These are phyloP conservation scores for Hyperoplus lanceolatus DNA, from an alignment of 2,797 vertebrate species.

Conservation along the genomic window DNA sequence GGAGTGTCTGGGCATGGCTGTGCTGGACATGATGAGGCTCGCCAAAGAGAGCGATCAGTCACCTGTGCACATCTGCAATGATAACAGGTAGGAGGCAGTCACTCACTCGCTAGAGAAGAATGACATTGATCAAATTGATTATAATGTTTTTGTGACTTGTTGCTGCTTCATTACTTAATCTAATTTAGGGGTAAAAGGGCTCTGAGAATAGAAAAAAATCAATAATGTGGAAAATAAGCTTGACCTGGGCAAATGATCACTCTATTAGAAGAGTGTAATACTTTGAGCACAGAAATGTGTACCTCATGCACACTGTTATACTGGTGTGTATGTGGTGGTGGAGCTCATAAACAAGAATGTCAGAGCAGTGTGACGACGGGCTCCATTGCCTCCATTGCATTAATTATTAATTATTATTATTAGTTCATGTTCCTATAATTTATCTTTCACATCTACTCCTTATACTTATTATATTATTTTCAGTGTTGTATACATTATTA, in stretches of 20 bases:
- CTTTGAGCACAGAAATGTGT: no score
- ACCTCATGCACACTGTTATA: background rate
- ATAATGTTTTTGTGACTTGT: no score
- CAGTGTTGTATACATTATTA: background rate
- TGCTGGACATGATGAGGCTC: constrained; percentile 97
- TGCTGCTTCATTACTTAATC: no score
- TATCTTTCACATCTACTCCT: background rate
- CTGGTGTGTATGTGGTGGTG: background rate
- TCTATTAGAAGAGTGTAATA: background rate
- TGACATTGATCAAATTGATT: no score
- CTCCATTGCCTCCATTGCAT: background rate
- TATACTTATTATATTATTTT: background rate
- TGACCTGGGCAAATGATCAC: no score
- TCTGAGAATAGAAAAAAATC: no score
- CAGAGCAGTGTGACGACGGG: constrained; percentile 3
- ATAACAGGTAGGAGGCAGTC: constrained; percentile 87
- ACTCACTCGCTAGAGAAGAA: no score
- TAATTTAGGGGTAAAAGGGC: no score
- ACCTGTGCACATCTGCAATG: constrained; percentile 91
- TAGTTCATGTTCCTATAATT: background rate
- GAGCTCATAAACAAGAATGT: constrained; percentile 14
- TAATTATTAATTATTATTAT: constrained; percentile 26
- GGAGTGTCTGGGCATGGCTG: constrained; percentile 97
- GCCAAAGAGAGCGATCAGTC: constrained; percentile 92
- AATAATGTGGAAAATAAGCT: no score